Conservation (phyloP, 1,140 invertebrate genomes). For the Saccostrea cuccullata region DNA sequence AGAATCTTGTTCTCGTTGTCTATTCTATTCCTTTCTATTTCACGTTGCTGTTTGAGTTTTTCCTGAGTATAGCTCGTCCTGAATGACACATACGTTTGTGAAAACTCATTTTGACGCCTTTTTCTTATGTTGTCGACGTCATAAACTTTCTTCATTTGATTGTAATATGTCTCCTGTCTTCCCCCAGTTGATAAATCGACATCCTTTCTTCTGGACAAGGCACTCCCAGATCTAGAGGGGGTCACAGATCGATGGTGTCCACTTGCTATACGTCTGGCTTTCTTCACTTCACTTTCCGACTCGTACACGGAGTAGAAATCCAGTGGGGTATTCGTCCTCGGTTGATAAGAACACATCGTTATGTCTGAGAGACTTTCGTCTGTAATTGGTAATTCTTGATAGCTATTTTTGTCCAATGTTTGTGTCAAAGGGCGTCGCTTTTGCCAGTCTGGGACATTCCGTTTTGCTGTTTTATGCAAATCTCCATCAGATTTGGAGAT, state of each 20-base stretch:
- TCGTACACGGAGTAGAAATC: conserved; percentile 8
- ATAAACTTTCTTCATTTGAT: neutral
- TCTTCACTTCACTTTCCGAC: neutral
- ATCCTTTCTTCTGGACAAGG: neutral
- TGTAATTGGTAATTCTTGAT: neutral
- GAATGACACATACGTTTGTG: neutral
- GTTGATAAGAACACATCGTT: neutral
- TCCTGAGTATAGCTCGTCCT: neutral
- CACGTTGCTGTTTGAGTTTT: neutral
- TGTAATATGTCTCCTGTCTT: neutral
- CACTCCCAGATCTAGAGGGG: neutral
- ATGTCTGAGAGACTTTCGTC: neutral
- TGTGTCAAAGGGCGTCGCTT: neutral
- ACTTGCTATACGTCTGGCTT: neutral
- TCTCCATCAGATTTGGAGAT: neutral
- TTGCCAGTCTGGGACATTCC: neutral
- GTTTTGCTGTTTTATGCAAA: neutral
- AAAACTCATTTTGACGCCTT: neutral
- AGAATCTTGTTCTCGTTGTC: neutral
- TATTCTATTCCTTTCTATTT: neutral
- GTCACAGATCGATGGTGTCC: neutral
- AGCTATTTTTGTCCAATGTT: neutral
- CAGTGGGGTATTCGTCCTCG: neutral
- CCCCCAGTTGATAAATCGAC: neutral
- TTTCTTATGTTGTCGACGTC: neutral